phyloP scores from a whole-genome alignment of 1,140 invertebrate genomes.

The Zaprionus gabonicus region DNA sequence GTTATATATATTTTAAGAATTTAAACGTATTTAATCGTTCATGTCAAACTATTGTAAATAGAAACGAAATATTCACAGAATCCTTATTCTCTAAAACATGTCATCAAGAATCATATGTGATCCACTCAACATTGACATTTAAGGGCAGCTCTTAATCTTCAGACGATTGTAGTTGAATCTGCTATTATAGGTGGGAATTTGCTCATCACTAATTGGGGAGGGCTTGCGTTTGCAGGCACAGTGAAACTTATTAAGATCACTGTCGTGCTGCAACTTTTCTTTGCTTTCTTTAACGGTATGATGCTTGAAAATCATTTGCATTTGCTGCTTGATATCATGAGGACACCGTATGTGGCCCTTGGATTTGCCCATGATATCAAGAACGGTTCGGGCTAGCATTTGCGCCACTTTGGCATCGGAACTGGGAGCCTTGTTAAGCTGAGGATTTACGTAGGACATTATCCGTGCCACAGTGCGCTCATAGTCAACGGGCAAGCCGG shows the following conservation, averaged over 20 bases:
- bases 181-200: slow-evolving; percentile 45
- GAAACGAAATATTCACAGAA: neutral
- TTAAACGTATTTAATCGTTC: too few species aligned
- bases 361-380: slow-evolving; percentile 3
- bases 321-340: neutral
- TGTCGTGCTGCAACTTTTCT: neutral
- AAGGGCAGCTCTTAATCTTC: slow-evolving; percentile 36
- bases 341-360: neutral
- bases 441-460: slow-evolving; percentile 65
- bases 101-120: neutral
- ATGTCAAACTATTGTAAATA: neutral
- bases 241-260: slow-evolving; percentile 38
- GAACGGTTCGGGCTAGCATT: slow-evolving; percentile 24
- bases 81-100: neutral
- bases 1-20: too few species aligned
- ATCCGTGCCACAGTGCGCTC: slow-evolving; percentile 56
- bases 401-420: slow-evolving; percentile 38
- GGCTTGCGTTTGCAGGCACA: slow-evolving; percentile 59
- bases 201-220: neutral
- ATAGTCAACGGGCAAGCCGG: slow-evolving; percentile 63
- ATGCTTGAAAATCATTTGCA: slow-evolving; percentile 13
- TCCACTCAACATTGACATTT: neutral
- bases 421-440: slow-evolving; percentile 2
- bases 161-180: slow-evolving; percentile 61
- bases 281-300: neutral